Evolutionary conservation across 2,797 vertebrate genomes (phyloP), one percentile per base, ranked within the genome.

Genomic region (Lindbergichthys nudifrons): DNA sequence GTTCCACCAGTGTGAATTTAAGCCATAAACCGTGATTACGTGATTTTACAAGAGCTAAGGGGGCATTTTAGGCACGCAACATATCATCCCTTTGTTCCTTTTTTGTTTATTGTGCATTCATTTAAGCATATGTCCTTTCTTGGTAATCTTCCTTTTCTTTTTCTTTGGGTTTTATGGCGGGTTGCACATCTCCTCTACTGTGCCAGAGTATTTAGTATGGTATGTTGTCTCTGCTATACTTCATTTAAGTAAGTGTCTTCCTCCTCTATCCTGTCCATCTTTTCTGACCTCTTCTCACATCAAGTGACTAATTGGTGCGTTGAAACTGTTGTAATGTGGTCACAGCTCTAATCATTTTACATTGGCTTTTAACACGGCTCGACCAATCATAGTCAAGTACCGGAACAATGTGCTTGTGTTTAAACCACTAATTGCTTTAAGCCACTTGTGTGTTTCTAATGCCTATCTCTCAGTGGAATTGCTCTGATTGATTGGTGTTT

Each of bases 401-500:
- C 2, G 19, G 39, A 59, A 45, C 41, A 23, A 62, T 13, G 23
- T 3, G 10, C 30, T 30, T 61, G 32, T 36, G n/a, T 16, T 63
- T 15, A 11, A 62, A 39, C 46, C 41, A 23, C 21, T 3, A 12
- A 36, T n/a, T 26, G 15, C 13, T 66, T 30, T 39, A n/a, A 46
- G 7, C 19, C 39, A 42, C 39, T 21, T 42, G 13, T 47, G 47
- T 39, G 71, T 57, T 3, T 58, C 30, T 39, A 18, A 57, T 30
- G n/a, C 12, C 7, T 36, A 9, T 70, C 11, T 61, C 43, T 42
- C 14, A 14, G 47, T 26, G 52, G 39, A 26, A 23, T 39, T 59
- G 19, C 65, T 43, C 43, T 63, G 73, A 71, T 61, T 56, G 56
- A 87, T 79, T 16, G 61, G 42, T 56, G 57, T 84, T 86, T 88